Evolutionary conservation across 2,888 invertebrate species (phyloP).

Genomic region (Drosophila anomalata): DNA sequence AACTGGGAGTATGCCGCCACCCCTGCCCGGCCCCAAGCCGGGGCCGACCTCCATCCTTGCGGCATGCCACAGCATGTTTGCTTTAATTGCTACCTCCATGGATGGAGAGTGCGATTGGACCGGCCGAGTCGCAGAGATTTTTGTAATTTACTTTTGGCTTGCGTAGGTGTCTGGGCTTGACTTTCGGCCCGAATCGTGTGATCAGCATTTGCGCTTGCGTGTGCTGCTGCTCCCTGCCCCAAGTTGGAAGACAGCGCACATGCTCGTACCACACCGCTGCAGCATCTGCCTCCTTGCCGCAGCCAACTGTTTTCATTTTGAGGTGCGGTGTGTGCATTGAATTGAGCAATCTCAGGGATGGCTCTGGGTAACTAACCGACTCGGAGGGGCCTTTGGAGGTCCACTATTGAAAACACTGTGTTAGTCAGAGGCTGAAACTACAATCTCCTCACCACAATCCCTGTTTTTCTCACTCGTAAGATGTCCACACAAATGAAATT

Average conservation of each 20-base stretch:
- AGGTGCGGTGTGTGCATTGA: constrained; percentile 67
- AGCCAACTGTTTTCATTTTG: constrained; percentile 12
- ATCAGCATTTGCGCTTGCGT: constrained; percentile 56
- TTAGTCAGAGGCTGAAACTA: constrained; percentile 31
- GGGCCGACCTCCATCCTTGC: neutral
- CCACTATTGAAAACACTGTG: neutral
- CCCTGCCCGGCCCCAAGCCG: neutral
- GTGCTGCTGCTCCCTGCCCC: constrained; percentile 54
- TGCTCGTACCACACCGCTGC: neutral
- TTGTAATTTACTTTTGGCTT: constrained; percentile 53
- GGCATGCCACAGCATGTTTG: constrained; percentile 51
- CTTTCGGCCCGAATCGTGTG: constrained; percentile 27
- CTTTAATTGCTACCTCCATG: constrained; percentile 65
- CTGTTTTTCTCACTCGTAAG: no score
- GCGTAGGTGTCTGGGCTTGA: constrained; percentile 62
- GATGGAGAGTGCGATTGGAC: constrained; percentile 18
- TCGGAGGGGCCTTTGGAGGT: neutral
- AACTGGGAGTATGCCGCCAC: neutral
- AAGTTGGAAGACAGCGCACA: constrained; percentile 11
- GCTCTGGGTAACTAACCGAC: neutral
- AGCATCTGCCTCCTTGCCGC: constrained; percentile 12
- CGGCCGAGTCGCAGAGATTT: constrained; percentile 10
- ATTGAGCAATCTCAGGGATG: constrained; percentile 70
- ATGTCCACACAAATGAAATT: no score
- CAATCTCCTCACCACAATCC: constrained; percentile 7